Evolutionary conservation across 2,888 invertebrate species (phyloP).

Genomic region (Melieria picta): DNA sequence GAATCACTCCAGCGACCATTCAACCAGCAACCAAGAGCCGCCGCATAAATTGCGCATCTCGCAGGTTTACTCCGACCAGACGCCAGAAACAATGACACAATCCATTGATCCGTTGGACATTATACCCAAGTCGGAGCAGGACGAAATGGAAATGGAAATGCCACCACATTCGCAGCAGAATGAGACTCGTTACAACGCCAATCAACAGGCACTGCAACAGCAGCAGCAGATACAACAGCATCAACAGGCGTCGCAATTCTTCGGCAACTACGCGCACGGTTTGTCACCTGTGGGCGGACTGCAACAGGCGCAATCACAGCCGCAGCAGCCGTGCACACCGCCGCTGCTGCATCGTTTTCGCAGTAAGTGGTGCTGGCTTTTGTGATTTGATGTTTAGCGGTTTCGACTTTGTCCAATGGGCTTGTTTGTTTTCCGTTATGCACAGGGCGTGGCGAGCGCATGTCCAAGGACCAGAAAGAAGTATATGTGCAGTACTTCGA

Average conservation of each 20-base stretch:
- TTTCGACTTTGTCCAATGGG: neutral
- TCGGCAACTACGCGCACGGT: conserved; percentile 41
- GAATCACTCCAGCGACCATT: conserved; percentile 35
- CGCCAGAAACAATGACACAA: conserved; percentile 56
- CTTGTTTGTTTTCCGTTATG: neutral
- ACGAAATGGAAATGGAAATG: conserved; percentile 46
- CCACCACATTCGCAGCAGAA: conserved; percentile 44
- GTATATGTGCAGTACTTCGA: conserved; percentile 60
- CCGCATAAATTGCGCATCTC: conserved; percentile 40
- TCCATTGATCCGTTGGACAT: conserved; percentile 61
- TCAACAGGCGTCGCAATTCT: conserved; percentile 49
- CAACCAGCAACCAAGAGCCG: conserved; percentile 27
- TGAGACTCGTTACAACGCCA: too few species aligned
- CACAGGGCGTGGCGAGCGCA: conserved; percentile 60
- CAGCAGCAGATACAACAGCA: conserved; percentile 47
- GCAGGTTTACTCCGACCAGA: conserved; percentile 47
- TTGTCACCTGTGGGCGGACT: neutral
- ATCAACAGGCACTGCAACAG: conserved; percentile 29
- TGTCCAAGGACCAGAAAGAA: conserved; percentile 62
- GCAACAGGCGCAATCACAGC: neutral
- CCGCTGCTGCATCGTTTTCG: conserved; percentile 57
- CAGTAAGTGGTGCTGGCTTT: conserved; percentile 46
- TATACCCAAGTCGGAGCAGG: conserved; percentile 59
- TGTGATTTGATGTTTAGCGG: too few species aligned
- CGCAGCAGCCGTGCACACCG: conserved; percentile 55